Conservation (phyloP, 2,888 invertebrate genomes). For the Temnothorax unifasciatus region DNA sequence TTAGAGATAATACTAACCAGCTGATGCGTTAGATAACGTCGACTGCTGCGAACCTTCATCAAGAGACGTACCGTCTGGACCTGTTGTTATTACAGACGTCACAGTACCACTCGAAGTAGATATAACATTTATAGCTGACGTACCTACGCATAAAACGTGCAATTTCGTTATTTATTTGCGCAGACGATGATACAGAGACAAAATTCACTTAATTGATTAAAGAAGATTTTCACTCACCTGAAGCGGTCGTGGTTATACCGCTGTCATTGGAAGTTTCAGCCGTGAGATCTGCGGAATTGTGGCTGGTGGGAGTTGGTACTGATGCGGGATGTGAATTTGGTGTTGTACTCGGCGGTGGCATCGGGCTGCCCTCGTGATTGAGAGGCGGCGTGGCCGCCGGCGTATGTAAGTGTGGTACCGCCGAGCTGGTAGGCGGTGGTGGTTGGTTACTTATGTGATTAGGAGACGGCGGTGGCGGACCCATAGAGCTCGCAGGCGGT, state of each 20-base stretch:
- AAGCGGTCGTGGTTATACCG: conserved; percentile 89
- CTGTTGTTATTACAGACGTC: conserved; percentile 95
- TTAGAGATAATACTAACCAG: conserved; percentile 88
- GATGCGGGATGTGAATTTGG: conserved; percentile 86
- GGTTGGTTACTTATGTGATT: conserved; percentile 86
- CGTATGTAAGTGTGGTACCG: conserved; percentile 81
- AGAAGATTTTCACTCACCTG: conserved; percentile 82
- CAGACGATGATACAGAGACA: not conserved
- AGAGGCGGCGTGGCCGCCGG: conserved; percentile 84
- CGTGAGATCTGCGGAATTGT: conserved; percentile 82
- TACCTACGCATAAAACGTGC: conserved; percentile 75
- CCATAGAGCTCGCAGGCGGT: conserved; percentile 89
- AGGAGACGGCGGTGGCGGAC: conserved; percentile 88
- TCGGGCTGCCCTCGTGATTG: conserved; percentile 85
- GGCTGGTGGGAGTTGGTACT: conserved; percentile 81
- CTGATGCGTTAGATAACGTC: conserved; percentile 96
- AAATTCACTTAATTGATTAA: too few species aligned
- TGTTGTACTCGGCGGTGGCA: conserved; percentile 88
- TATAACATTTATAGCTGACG: conserved; percentile 85
- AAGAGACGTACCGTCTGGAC: conserved; percentile 95
- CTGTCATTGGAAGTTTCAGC: conserved; percentile 87
- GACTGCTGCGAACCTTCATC: conserved; percentile 98
- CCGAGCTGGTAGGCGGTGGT: conserved; percentile 70
- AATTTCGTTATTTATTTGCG: conserved; percentile 3
- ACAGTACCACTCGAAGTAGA: conserved; percentile 89